phyloP scores from a whole-genome alignment of 2,888 invertebrate species.

The Prostheceraeus crozeri region DNA sequence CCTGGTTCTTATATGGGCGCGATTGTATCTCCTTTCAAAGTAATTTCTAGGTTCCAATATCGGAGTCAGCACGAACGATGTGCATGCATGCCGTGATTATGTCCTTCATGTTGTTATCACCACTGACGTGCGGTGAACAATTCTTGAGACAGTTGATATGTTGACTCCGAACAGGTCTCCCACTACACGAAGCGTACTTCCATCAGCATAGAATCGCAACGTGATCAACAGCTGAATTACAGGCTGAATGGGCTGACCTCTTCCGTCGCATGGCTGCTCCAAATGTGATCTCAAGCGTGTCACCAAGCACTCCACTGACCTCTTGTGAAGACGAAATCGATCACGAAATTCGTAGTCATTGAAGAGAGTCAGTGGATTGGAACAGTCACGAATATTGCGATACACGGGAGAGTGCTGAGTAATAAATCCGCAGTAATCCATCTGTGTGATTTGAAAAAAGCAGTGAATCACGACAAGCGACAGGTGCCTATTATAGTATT shows the following conservation, averaged over 20 bases:
- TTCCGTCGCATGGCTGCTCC: not conserved
- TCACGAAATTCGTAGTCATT: constrained; percentile 27
- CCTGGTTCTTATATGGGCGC: too few relatives aligned
- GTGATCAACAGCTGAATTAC: constrained; percentile 2
- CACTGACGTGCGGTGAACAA: constrained; percentile 12
- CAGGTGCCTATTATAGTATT: too few relatives aligned
- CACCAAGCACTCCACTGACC: constrained; percentile 17
- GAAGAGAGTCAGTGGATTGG: constrained; percentile 21
- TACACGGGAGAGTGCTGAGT: too few relatives aligned
- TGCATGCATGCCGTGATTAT: too few relatives aligned
- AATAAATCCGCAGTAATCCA: too few relatives aligned
- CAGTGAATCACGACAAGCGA: too few relatives aligned
- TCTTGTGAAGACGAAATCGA: constrained; percentile 24
- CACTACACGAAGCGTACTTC: constrained; percentile 14
- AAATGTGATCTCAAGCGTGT: constrained; percentile 13
- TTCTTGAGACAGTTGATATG: constrained; percentile 26
- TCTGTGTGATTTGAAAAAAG: too few relatives aligned
- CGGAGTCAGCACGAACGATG: too few relatives aligned
- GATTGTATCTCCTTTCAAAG: too few relatives aligned
- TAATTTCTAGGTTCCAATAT: too few relatives aligned
- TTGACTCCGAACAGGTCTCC: constrained; percentile 15
- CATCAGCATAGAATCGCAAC: constrained; percentile 27
- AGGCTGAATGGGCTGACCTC: not conserved
- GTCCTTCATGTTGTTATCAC: too few relatives aligned
- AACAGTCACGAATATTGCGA: too few relatives aligned